Evolutionary conservation across 2,888 invertebrate species (phyloP), one percentile per base, ranked within the genome.

Genomic region (Eurytoma californica): DNA sequence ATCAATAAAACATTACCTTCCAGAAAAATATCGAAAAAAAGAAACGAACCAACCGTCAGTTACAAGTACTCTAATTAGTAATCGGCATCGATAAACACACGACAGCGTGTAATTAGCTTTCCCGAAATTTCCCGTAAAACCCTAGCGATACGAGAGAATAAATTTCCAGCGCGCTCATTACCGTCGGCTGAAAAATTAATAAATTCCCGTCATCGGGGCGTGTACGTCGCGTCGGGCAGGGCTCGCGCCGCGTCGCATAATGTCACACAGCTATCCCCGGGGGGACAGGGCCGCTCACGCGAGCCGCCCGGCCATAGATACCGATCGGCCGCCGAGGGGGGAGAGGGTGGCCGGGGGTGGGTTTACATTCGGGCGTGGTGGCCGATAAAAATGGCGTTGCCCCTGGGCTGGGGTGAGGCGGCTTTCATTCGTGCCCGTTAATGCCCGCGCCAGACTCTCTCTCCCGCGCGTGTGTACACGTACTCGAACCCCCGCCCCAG

Each of bases 301-400:
- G 51, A 51, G 49, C 24, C 39, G 24, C 16, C 16, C 24, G 20
- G 12, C 9, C 16, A 47, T 12, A 18, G 24, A 28, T 57, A 3
- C n/a, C 18, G 18, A 58, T 49, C 49, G 14, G 51, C 28, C n/a
- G n/a, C n/a, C n/a, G n/a, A n/a, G n/a, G n/a, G n/a, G n/a, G n/a
- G 28, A 58, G 49, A 20, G 66, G 63, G 70, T 55, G 57, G 70
- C 39, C 49, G 69, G 66, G 77, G 86, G 84, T 83, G 82, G 87
- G 84, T 86, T 84, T 72, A 61, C 76, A 63, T 66, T 83, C 88
- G 87, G 88, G 89, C 87, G 88, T 88, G 89, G 88, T 88, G 84
- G 85, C 77, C 86, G 86, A 88, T 88, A 88, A 89, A 89, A 89
- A 89, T 89, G 89, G 89, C 88, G 88, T 83, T 82, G 51, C 82